phyloP scores from a whole-genome alignment of 1,140 invertebrate species.

The Asbolus verrucosus region DNA sequence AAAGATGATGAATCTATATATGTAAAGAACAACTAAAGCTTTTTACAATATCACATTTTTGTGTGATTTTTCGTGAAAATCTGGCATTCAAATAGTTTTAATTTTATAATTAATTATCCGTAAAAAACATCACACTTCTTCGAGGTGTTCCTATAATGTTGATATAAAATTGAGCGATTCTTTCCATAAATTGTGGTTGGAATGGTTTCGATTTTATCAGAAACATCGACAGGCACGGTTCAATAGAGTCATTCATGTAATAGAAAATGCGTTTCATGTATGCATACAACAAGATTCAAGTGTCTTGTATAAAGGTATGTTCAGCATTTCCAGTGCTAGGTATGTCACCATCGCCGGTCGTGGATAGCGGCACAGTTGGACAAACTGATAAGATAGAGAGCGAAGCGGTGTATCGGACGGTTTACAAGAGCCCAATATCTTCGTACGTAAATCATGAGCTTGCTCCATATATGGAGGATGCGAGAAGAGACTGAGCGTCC shows the following conservation, averaged over 20 bases:
- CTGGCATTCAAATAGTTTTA: too few relatives aligned
- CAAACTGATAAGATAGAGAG: conserved; percentile 48
- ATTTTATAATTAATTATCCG: too few relatives aligned
- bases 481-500: conserved; percentile 27
- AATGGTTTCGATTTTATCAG: not conserved
- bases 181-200: too few relatives aligned
- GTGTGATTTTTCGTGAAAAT: too few relatives aligned
- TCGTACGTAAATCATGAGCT: conserved; percentile 53
- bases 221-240: conserved; percentile 19
- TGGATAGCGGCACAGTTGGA: conserved; percentile 40
- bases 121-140: too few relatives aligned
- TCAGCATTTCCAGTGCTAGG: too few relatives aligned
- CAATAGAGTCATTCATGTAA: conserved; percentile 52
- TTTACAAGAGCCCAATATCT: conserved; percentile 58
- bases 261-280: conserved; percentile 42
- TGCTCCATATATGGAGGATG: conserved; percentile 55
- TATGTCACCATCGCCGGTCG: conserved; percentile 50
- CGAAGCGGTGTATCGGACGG: conserved; percentile 47
- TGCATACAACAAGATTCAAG: conserved; percentile 49
- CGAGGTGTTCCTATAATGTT: too few relatives aligned
- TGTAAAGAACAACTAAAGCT: too few relatives aligned
- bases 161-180: too few relatives aligned
- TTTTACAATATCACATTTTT: too few relatives aligned
- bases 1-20: too few relatives aligned
- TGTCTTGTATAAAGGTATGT: conserved; percentile 49